phyloP scores from a whole-genome alignment of 2,888 invertebrate genomes.

The Cordylochernes scorpioides region DNA sequence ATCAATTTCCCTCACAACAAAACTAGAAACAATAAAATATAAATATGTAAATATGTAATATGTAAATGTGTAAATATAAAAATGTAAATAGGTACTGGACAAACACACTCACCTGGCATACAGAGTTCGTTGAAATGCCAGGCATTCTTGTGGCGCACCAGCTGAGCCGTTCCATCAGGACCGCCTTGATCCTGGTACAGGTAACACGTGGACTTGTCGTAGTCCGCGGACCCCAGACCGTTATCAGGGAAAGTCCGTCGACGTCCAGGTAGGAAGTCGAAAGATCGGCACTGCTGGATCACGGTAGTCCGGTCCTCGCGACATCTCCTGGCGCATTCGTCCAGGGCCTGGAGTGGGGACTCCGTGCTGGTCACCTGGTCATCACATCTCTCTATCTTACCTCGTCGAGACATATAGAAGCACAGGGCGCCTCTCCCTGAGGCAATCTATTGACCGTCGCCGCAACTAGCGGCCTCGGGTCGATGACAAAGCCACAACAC shows the following conservation, averaged over 20 bases:
- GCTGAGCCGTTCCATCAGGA: slow-evolving; percentile 60
- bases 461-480: too few relatives aligned
- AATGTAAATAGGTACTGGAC: too few relatives aligned
- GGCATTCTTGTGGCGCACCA: slow-evolving; percentile 65
- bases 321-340: slow-evolving; percentile 64
- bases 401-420: too few relatives aligned
- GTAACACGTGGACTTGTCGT: slow-evolving; percentile 60
- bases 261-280: slow-evolving; percentile 68
- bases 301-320: slow-evolving; percentile 39
- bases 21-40: too few relatives aligned
- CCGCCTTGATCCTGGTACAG: slow-evolving; percentile 55
- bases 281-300: slow-evolving; percentile 37
- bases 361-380: slow-evolving; percentile 45
- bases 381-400: not conserved
- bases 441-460: too few relatives aligned
- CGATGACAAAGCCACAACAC: too few relatives aligned
- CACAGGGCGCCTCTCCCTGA: too few relatives aligned
- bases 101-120: slow-evolving; percentile 8
- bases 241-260: slow-evolving; percentile 24
- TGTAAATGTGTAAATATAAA: too few relatives aligned
- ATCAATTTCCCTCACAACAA: too few relatives aligned
- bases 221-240: slow-evolving; percentile 18
- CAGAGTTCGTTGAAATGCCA: slow-evolving; percentile 61
- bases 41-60: too few relatives aligned
- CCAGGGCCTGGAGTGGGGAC: slow-evolving; percentile 57